Conservation (phyloP, 2,888 invertebrate species). For the Tetanocera ferruginea region DNA sequence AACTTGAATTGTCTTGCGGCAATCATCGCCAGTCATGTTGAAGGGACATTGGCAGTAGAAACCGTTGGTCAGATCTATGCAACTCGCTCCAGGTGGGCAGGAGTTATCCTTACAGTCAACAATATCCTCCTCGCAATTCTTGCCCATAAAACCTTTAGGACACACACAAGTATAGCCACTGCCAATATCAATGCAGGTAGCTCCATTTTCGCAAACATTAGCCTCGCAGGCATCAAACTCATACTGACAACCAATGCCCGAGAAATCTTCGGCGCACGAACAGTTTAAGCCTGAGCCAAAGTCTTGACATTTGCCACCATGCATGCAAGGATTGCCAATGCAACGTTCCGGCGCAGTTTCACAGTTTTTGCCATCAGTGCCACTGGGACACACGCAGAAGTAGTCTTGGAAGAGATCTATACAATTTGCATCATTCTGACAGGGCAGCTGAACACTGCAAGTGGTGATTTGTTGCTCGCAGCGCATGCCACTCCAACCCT, state of each 20-base stretch:
- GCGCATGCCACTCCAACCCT: slow-evolving; percentile 88
- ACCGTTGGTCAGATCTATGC: slow-evolving; percentile 89
- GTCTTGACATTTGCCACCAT: slow-evolving; percentile 95
- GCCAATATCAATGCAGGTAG: slow-evolving; percentile 89
- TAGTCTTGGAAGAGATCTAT: slow-evolving; percentile 87
- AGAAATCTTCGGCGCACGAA: slow-evolving; percentile 87
- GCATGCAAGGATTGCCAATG: slow-evolving; percentile 85
- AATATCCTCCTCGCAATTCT: slow-evolving; percentile 92
- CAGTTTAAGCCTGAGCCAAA: slow-evolving; percentile 96
- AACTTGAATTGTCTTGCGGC: slow-evolving; percentile 97
- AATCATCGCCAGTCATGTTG: slow-evolving; percentile 95
- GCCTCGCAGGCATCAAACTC: slow-evolving; percentile 94
- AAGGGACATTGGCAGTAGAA: slow-evolving; percentile 98
- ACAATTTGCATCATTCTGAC: slow-evolving; percentile 92
- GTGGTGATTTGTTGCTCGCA: slow-evolving; percentile 91
- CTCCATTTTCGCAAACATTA: slow-evolving; percentile 92
- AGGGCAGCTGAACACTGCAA: slow-evolving; percentile 84
- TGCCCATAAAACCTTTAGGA: slow-evolving; percentile 83
- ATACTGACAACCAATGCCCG: slow-evolving; percentile 92
- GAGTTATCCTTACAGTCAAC: slow-evolving; percentile 93
- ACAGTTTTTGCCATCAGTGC: slow-evolving; percentile 96
- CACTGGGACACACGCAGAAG: slow-evolving; percentile 82
- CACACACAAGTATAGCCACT: slow-evolving; percentile 89
- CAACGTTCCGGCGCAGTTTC: slow-evolving; percentile 93
- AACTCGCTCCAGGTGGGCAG: slow-evolving; percentile 93